phyloP scores from a whole-genome alignment of 35 echinoderm and acorn worm species.

The Amphiura filiformis region DNA sequence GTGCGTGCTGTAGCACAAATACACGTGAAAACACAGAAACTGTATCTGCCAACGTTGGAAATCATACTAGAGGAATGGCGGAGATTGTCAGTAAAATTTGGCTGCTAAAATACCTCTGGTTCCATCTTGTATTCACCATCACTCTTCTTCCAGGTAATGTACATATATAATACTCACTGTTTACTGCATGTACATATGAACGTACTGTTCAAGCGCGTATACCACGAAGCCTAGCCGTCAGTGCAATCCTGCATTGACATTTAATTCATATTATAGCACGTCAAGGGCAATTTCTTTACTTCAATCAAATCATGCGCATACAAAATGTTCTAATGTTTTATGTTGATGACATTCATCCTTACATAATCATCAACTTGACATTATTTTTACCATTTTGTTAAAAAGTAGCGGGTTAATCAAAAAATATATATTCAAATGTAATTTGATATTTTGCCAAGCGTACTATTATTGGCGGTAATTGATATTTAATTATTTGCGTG shows the following conservation, averaged over 20 bases:
- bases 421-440: background rate
- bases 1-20: background rate
- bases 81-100: background rate
- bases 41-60: background rate
- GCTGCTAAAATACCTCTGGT: slow-evolving; percentile 9
- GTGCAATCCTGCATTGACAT: background rate
- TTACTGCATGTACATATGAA: background rate
- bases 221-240: too few relatives aligned
- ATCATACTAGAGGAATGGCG: background rate
- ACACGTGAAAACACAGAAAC: background rate
- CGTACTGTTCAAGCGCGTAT: background rate
- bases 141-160: background rate
- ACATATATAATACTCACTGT: background rate
- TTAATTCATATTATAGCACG: background rate
- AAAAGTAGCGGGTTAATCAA: background rate
- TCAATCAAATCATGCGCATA: background rate
- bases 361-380: background rate
- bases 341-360: background rate
- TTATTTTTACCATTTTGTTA: background rate
- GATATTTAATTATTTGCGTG: background rate
- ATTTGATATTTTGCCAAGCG: too few relatives aligned
- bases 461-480: background rate
- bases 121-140: background rate
- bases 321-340: background rate
- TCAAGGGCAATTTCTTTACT: background rate